These are phyloP conservation scores for Lontra canadensis DNA, from an alignment of 2,113 vertebrate genomes.

Conservation along the genomic window DNA sequence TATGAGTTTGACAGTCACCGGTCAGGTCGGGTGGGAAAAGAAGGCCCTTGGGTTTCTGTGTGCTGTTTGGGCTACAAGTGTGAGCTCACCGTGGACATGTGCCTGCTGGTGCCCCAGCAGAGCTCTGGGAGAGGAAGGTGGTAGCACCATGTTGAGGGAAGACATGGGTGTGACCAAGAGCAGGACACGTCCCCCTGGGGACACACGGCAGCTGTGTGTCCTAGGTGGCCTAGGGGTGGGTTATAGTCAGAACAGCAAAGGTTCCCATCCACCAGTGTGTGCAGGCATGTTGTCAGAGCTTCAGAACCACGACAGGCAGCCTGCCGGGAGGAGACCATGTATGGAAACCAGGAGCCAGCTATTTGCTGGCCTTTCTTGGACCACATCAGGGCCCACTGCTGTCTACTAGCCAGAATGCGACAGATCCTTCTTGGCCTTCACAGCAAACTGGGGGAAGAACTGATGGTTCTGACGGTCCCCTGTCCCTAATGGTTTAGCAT, in stretches of 20 bases:
- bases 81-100: neutral
- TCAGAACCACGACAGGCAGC: too few species aligned
- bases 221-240: neutral
- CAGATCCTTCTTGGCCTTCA: neutral
- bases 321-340: neutral
- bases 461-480: neutral
- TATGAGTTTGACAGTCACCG: neutral
- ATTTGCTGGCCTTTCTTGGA: neutral
- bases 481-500: fast-evolving
- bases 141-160: neutral
- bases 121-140: too few species aligned
- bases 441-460: neutral
- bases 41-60: neutral
- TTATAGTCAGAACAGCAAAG: neutral
- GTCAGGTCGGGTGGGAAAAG: neutral
- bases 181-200: neutral
- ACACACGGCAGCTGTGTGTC: neutral
- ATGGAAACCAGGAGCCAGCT: neutral
- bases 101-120: neutral
- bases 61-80: neutral
- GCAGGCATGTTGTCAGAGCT: fast-evolving
- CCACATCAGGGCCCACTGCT: neutral
- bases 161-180: neutral
- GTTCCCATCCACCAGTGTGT: neutral
- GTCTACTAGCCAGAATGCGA: too few species aligned